Evolutionary conservation across 2,888 invertebrate species (phyloP).

Genomic region (Lampropteryx suffumata): DNA sequence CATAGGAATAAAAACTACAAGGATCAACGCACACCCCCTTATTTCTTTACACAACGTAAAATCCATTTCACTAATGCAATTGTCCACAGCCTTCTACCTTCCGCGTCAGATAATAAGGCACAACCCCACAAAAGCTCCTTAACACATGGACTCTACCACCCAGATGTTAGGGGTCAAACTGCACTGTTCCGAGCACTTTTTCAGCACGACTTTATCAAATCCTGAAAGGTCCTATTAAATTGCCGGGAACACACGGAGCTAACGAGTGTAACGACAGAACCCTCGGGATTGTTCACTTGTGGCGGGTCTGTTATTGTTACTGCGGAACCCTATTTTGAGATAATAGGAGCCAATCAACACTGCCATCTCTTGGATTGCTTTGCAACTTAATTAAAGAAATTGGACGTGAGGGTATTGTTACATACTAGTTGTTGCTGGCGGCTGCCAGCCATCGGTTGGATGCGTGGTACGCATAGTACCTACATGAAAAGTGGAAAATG

Average conservation of each 20-base stretch:
- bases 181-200: conserved; percentile 2
- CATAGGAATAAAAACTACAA: too few species aligned
- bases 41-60: conserved; percentile 18
- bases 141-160: not conserved
- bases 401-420: not conserved
- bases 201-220: conserved; percentile 15
- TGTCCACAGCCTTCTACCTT: conserved; percentile 16
- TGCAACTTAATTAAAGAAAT: conserved; percentile 7
- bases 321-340: conserved; percentile 20
- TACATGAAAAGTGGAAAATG: too few species aligned
- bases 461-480: too few species aligned
- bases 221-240: conserved; percentile 27
- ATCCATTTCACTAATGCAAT: conserved; percentile 24
- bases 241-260: conserved; percentile 23
- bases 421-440: not conserved
- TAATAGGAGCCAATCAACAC: conserved; percentile 19
- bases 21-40: conserved; percentile 3
- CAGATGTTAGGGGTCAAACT: conserved; percentile 3
- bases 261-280: conserved; percentile 24
- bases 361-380: conserved; percentile 13
- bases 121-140: conserved; percentile 2
- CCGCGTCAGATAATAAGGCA: conserved; percentile 13
- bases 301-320: conserved; percentile 23
- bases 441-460: too few species aligned
- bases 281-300: conserved; percentile 24